Evolutionary conservation across 2,113 vertebrate species (phyloP), one percentile per base, ranked within the genome.

Genomic region (Anolis sagrei): DNA sequence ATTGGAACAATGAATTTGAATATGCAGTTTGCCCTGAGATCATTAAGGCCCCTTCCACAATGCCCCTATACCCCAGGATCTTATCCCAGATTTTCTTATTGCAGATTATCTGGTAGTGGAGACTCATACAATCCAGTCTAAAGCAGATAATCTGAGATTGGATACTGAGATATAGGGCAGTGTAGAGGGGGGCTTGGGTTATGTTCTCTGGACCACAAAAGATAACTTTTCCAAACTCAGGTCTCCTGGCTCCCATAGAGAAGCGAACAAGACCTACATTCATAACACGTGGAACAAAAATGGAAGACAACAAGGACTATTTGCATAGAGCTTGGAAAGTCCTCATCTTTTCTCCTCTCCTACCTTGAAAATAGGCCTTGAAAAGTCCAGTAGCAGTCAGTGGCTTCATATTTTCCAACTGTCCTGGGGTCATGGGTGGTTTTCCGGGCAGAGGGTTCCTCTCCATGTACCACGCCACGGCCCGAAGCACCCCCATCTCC

Each of bases 381-480:
- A 81, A 81, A 5, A 86, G 61, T 29, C 48, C 27, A 0, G 39
- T 70, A 25, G 77, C 61, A 3, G 23, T 81, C 69, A 81, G 36
- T 10, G 62, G 49, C 27, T 27, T 54, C 78, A 85, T 69, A 11
- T 70, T 76, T 58, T 70, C 77, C 8, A 74, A 70, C 64, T 34
- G 1, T 25, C 64, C 77, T 4, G 61, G 34, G 13, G 19, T 16
- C 82, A 48, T 27, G 51, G 85, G 9, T 54, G 72, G 32, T 44
- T 13, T 76, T 68, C 85, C 79, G 16, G 61, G 44, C 16, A 76
- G 32, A 0, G 85, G 85, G 34, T 86, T 86, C 79, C 19, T 81
- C 72, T 86, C 85, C 85, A 86, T 51, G 79, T 68, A 86, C 44
- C 72, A 80, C 11, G 85, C 85, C 19, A 86, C 61, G 1, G 85